Evolutionary conservation across 2,797 vertebrate genomes (phyloP).

Genomic region (Psittacula derbiana): DNA sequence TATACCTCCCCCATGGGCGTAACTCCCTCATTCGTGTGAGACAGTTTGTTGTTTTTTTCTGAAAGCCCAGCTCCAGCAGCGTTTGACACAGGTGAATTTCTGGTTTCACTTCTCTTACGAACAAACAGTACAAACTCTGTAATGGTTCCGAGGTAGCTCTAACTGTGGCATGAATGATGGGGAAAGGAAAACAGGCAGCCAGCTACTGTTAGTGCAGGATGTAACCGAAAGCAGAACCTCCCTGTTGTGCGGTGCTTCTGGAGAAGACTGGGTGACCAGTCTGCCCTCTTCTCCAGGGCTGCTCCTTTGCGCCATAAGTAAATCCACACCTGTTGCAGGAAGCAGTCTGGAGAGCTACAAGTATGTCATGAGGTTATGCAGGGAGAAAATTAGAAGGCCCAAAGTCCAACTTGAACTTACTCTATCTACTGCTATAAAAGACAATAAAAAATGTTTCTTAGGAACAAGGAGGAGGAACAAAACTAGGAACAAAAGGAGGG

Average conservation of each 20-base stretch:
- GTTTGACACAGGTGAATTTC: accelerated
- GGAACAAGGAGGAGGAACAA: neutral
- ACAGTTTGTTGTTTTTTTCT: neutral
- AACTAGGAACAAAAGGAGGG: neutral
- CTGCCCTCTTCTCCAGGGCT: neutral
- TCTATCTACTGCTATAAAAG: neutral
- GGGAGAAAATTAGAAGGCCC: neutral
- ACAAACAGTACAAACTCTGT: neutral
- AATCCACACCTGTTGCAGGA: neutral
- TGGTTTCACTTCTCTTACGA: neutral
- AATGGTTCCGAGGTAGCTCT: neutral
- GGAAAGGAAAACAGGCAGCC: neutral
- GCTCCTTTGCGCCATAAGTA: neutral
- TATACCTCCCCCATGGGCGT: neutral
- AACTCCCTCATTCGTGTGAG: neutral
- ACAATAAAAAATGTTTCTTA: neutral
- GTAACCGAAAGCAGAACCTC: neutral
- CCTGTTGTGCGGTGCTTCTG: neutral
- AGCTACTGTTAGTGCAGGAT: neutral
- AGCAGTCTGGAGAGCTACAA: neutral
- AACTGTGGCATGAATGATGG: accelerated
- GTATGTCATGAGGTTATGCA: neutral
- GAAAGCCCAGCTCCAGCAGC: neutral
- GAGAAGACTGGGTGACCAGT: neutral
- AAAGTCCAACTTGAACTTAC: neutral